phyloP scores from a whole-genome alignment of 2,113 vertebrate species.

The Nannospalax galili region DNA sequence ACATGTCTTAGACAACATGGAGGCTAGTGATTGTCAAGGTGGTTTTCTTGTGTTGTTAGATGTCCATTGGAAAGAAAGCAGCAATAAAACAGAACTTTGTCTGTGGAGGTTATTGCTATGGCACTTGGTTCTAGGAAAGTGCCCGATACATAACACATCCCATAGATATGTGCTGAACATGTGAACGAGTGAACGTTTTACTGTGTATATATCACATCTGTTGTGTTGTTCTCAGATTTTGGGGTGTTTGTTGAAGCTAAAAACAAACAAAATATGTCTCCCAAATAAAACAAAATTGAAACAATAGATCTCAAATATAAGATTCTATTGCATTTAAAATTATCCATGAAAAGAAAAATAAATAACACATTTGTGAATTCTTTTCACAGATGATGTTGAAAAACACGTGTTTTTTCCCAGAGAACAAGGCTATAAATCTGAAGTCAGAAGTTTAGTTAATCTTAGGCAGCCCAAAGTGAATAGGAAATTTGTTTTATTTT shows the following conservation, averaged over 20 bases:
- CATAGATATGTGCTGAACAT: background rate
- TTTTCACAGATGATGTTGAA: background rate
- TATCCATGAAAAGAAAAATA: slow-evolving; percentile 32
- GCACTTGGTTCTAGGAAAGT: background rate
- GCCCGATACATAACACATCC: background rate
- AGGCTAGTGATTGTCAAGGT: background rate
- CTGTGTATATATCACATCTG: background rate
- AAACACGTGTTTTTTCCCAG: background rate
- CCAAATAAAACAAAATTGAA: background rate
- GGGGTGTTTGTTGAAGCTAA: background rate
- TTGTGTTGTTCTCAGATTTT: background rate
- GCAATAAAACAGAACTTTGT: background rate
- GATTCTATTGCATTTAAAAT: background rate
- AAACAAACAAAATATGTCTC: background rate
- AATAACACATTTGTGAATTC: background rate
- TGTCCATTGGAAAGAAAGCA: background rate
- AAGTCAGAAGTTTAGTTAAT: slow-evolving; percentile 42
- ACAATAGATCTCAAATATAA: background rate
- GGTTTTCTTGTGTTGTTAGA: background rate
- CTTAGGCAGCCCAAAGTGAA: slow-evolving; percentile 3
- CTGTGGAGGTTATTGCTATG: background rate
- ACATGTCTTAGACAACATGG: background rate
- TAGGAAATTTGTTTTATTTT: slow-evolving; percentile 21
- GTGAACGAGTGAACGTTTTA: background rate
- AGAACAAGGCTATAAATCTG: slow-evolving; percentile 2